phyloP scores from a whole-genome alignment of 2,797 vertebrate genomes.

The Calcarius lapponicus region DNA sequence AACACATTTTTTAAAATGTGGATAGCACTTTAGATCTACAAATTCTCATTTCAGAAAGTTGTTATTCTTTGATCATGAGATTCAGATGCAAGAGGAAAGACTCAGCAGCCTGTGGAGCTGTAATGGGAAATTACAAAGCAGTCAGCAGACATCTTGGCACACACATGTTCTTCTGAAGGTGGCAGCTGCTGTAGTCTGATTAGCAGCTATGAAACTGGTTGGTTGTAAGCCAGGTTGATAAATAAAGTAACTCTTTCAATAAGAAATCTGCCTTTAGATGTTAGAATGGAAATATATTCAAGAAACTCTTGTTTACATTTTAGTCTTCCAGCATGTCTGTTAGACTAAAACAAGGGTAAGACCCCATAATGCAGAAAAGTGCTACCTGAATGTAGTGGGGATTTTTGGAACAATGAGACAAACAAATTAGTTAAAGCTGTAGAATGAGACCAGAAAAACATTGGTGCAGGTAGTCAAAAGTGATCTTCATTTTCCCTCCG shows the following conservation, averaged over 20 bases:
- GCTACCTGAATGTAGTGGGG: neutral
- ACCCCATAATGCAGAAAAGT: neutral
- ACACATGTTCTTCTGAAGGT: neutral
- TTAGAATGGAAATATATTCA: neutral
- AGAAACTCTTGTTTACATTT: neutral
- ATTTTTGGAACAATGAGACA: neutral
- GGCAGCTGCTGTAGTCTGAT: slow-evolving; percentile 45
- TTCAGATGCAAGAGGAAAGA: neutral
- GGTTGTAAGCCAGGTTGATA: neutral
- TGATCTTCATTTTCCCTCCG: neutral
- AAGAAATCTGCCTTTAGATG: neutral
- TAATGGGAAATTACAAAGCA: neutral
- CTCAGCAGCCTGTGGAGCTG: neutral
- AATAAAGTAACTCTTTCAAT: neutral
- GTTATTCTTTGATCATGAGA: neutral
- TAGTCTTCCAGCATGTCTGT: neutral
- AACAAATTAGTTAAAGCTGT: neutral
- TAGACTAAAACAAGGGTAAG: neutral
- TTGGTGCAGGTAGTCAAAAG: neutral
- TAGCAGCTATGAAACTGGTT: slow-evolving; percentile 2
- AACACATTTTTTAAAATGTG: neutral
- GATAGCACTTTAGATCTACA: neutral
- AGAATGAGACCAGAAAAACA: neutral
- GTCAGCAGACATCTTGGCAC: neutral
- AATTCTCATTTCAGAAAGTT: neutral